Evolutionary conservation across 2,797 vertebrate genomes (phyloP).

Genomic region (Crocidura indochinensis): DNA sequence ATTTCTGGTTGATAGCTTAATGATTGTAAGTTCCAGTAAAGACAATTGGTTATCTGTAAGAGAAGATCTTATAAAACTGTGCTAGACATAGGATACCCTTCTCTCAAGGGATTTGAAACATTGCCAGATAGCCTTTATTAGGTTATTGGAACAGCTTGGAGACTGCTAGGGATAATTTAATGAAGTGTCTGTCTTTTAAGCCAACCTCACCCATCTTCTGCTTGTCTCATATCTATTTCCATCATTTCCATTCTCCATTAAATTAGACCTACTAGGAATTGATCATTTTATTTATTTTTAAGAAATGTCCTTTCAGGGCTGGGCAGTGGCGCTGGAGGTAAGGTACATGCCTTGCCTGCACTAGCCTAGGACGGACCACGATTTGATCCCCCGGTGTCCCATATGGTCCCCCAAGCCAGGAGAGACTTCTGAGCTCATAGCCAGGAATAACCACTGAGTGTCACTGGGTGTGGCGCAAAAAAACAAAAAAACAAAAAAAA

Average conservation of each 20-base stretch:
- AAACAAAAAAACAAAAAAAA: too few species aligned
- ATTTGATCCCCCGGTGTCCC: too few species aligned
- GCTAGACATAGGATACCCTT: background rate
- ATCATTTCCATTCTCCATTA: background rate
- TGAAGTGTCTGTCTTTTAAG: background rate
- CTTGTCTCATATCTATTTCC: background rate
- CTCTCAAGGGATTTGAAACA: background rate
- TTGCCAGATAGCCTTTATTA: background rate
- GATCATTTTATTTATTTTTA: background rate
- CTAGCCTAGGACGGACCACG: too few species aligned
- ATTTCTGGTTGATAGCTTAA: constrained; percentile 48
- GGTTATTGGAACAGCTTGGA: background rate
- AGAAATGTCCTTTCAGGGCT: background rate
- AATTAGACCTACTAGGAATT: background rate
- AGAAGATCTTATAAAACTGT: constrained; percentile 15
- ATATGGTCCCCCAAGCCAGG: too few species aligned
- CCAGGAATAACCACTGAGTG: too few species aligned
- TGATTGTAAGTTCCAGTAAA: constrained; percentile 46
- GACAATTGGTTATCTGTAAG: constrained; percentile 40
- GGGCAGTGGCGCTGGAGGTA: too few species aligned
- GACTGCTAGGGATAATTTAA: background rate
- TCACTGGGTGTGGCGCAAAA: too few species aligned
- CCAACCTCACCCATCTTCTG: background rate
- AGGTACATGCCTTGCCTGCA: too few species aligned
- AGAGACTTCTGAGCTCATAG: too few species aligned